Conservation (phyloP, 2,113 vertebrate genomes). For the Leuciscus idus region DNA sequence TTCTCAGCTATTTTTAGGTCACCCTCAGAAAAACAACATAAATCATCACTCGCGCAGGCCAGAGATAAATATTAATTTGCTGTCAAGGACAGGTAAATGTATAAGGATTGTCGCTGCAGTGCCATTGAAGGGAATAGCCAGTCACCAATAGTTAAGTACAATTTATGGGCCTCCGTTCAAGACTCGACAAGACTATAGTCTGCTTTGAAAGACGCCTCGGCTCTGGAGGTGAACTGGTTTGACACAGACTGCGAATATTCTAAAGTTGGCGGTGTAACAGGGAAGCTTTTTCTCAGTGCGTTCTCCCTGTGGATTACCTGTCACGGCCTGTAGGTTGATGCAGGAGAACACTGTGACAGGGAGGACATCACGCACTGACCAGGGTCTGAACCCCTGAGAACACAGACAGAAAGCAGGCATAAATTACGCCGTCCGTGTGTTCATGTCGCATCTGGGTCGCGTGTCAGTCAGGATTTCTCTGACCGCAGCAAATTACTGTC, state of each 20-base stretch:
- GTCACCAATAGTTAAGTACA: conserved; percentile 50
- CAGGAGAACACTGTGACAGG: conserved; percentile 37
- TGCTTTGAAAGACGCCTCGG: conserved; percentile 1
- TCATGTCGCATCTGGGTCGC: conserved; percentile 1
- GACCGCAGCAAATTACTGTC: conserved; percentile 35
- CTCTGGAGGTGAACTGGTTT: conserved; percentile 3
- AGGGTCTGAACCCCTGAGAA: conserved; percentile 49
- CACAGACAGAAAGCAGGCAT: neutral
- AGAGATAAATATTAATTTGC: conserved; percentile 58
- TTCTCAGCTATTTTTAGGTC: conserved; percentile 48
- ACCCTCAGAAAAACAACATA: conserved; percentile 57
- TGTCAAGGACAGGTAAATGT: conserved; percentile 59
- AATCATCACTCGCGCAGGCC: conserved; percentile 51
- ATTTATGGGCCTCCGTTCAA: conserved; percentile 52
- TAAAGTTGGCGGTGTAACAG: neutral
- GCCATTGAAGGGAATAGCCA: conserved; percentile 39
- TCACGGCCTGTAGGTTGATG: conserved; percentile 43
- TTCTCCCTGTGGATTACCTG: conserved; percentile 39
- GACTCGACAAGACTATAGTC: neutral
- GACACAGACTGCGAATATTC: conserved; percentile 1
- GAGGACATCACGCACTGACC: conserved; percentile 44
- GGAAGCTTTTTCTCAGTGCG: neutral
- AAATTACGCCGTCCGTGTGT: conserved; percentile 10
- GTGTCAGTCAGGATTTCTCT: conserved; percentile 31
- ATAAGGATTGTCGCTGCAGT: conserved; percentile 44